Base-by-base conservation (phyloP, 2,113 vertebrate species). In the Oncorhynchus nerka region DNA sequence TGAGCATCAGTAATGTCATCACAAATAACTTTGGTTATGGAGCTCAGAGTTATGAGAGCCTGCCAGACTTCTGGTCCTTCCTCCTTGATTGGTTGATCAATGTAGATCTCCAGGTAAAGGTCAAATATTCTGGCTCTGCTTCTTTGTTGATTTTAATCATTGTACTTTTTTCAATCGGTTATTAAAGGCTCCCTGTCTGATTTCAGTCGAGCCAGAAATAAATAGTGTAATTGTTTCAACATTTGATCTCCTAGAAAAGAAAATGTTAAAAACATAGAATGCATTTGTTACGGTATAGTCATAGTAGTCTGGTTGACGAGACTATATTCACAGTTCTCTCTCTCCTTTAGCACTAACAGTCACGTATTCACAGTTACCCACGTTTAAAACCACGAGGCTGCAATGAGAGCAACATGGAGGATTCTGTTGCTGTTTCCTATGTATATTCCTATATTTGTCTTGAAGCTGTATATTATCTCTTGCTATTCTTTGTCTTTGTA, bases 1-100 rank as follows among this genome's bases (percentile, higher is more conserved):
- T 85, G 88, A 92, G 91, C 92, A 92, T 87, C 22, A 24, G 71
- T 64, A 81, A 70, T 83, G 57, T 48, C 55, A 79, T 76, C 75
- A 84, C 82, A 79, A 57, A 76, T 71, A 32, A 30, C 75, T 82
- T 78, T 20, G 19, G 32, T 77, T 62, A 34, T 24, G 75, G 70
- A 55, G 61, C 77, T 84, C 69, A 64, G 39, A 79, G 24, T 85
- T 79, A 70, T 71, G 79, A 74, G 78, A 81, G 72, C 67, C 73
- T 77, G 82, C 81, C 75, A 66, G 76, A 72, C 49, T 62, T 34
- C 71, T 32, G n/a, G 64, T 78, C 76, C 20, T 48, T 67, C 22
- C 39, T 68, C 74, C 64, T 73, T 20, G 75, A 34, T 76, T 77
- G 19, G 71, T 62, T 76, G 84, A 79, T 85, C 74, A 62, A 49